A percentile compares a stretch with the other conserved stretches of the same genome.
Conservation (phyloP, 30 jellyfish, hydroid and myxozoan species). For the Nemopilema nomurai region DNA sequence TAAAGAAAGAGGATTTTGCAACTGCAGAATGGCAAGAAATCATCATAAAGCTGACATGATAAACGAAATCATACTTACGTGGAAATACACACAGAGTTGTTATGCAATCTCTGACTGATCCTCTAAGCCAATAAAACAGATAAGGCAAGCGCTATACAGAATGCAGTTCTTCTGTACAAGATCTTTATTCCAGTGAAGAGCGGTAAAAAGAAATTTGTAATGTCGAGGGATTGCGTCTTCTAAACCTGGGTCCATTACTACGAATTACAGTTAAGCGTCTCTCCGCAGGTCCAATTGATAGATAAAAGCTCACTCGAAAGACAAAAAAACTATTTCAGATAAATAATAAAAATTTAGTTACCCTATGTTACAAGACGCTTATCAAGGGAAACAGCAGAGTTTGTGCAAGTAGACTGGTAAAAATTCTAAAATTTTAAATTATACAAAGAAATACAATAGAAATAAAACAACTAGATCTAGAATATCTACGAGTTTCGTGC, state of each 20-base stretch:
- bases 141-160: too few species aligned
- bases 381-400: constrained; percentile 5
- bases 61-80: too few species aligned
- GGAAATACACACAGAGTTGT: too few species aligned
- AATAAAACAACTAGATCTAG: constrained; percentile 1
- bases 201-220: too few species aligned
- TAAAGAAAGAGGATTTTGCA: too few species aligned
- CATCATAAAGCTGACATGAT: too few species aligned
- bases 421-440: constrained; percentile 33
- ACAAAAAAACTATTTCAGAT: not conserved
- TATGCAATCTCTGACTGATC: too few species aligned
- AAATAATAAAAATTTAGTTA: constrained; percentile 41
- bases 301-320: not conserved
- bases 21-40: too few species aligned
- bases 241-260: not conserved
- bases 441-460: constrained; percentile 40
- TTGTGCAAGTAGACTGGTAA: not conserved
- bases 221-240: not conserved
- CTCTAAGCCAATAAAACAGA: too few species aligned
- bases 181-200: too few species aligned
- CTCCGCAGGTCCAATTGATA: not conserved
- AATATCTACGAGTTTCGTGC: not conserved
- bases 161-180: too few species aligned
- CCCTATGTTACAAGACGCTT: constrained; percentile 49
- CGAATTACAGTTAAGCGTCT: not conserved